Evolutionary conservation across 2,113 vertebrate species (phyloP), one percentile per base, ranked within the genome.

Genomic region (Ceuthmochares aereus): DNA sequence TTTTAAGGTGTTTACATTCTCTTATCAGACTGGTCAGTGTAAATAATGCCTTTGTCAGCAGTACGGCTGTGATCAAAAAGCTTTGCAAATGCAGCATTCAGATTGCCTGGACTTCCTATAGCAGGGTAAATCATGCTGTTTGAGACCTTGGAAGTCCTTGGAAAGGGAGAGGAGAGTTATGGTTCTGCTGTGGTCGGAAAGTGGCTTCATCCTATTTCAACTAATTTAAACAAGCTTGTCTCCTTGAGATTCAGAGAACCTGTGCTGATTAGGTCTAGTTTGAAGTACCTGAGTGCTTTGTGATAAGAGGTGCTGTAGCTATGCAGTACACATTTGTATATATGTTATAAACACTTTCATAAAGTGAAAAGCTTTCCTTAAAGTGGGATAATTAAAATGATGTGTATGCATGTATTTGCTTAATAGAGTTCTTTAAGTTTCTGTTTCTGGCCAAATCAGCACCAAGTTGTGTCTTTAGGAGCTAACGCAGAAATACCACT

Each of bases 1-100:
- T 91, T 96, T 92, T 82, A 89, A 94, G 94, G 81, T 94, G 72
- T 96, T 96, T 96, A 69, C 94, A 63, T 56, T 84, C 76, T 82
- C 85, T 92, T 95, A 89, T 92, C 56, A 70, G 84, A 74, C 56
- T 78, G 42, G 72, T 72, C 90, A 73, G 84, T 87, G 81, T 87
- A 95, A 91, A 94, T 82, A 63, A 77, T 42, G 58, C 47, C 52
- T 94, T 75, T 95, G 87, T 93, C 95, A 94, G 92, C 95, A 81
- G 74, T 51, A 75, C 40, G 64, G 52, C 63, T 77, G 59, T 49
- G 54, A 91, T 70, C 70, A 79, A 95, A 97, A 91, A 85, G 59
- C 90, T 86, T 62, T 90, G 78, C 29, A 66, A 95, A 90, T n/a
- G 72, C 47, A 52, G 22, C 6, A 4, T 56, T 40, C 88, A 32